These are phyloP conservation scores for Oceanodroma leucorhoa DNA, from an alignment of 2,797 vertebrate species.

Conservation along the genomic window DNA sequence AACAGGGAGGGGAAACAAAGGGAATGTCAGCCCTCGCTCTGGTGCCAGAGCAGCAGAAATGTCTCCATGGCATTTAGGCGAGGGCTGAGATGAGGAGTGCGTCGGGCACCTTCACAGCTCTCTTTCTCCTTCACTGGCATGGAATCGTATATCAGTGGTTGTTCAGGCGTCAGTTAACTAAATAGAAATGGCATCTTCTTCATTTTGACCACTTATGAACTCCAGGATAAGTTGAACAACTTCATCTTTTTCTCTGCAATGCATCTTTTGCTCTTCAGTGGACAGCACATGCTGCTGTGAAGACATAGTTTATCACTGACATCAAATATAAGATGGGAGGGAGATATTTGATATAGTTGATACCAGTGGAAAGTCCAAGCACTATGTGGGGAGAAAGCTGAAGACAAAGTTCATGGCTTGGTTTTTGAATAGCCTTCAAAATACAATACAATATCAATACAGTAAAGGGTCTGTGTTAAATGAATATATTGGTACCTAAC, in stretches of 20 bases:
- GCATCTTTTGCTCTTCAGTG: neutral
- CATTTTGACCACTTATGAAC: neutral
- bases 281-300: neutral
- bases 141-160: rapidly evolving
- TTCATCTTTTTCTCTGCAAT: neutral
- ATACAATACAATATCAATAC: neutral
- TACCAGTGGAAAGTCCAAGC: neutral
- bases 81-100: neutral
- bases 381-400: neutral
- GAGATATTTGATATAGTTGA: neutral
- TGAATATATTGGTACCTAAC: neutral
- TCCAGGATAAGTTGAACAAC: neutral
- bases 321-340: neutral
- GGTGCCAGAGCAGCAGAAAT: neutral
- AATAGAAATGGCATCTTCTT: neutral
- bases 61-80: neutral
- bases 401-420: neutral
- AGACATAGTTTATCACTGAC: neutral
- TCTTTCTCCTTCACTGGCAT: neutral
- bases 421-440: neutral
- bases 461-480: neutral
- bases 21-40: neutral
- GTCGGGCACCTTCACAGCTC: neutral
- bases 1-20: neutral
- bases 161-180: neutral